Evolutionary conservation across 2,797 vertebrate genomes (phyloP).

Genomic region (Leptodactylus fallax): DNA sequence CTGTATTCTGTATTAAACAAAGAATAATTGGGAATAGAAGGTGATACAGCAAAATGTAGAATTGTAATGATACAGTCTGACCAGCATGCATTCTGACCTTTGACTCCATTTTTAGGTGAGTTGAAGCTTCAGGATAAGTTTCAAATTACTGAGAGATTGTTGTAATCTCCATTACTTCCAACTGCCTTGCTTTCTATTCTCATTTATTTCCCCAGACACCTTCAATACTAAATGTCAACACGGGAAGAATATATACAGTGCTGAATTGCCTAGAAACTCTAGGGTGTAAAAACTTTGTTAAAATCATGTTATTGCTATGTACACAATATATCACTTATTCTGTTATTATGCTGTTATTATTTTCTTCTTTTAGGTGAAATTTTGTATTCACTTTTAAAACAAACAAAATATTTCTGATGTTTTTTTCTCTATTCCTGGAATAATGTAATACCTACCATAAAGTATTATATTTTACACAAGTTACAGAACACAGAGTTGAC

Average conservation of each 20-base stretch:
- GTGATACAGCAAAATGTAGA: conserved; percentile 63
- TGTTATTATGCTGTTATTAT: neutral
- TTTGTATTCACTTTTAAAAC: neutral
- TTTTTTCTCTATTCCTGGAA: neutral
- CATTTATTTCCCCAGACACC: conserved; percentile 67
- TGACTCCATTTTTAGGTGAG: conserved; percentile 73
- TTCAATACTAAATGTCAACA: conserved; percentile 72
- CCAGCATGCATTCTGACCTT: conserved; percentile 73
- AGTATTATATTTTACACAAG: neutral
- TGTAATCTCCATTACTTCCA: conserved; percentile 73
- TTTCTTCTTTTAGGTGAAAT: neutral
- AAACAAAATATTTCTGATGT: neutral
- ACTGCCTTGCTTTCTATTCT: conserved; percentile 72
- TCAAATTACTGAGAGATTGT: conserved; percentile 72
- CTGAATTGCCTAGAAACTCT: conserved; percentile 64
- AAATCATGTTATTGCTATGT: conserved; percentile 3
- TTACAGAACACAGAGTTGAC: neutral
- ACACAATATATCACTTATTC: neutral
- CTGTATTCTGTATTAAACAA: conserved; percentile 1
- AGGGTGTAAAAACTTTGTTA: conserved; percentile 5
- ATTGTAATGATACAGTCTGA: conserved; percentile 70
- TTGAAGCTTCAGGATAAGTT: conserved; percentile 71
- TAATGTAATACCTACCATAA: neutral
- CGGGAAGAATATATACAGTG: conserved; percentile 68
- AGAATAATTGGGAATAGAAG: conserved; percentile 64